Base-by-base conservation (phyloP, 2,797 vertebrate species). In the Carapus acus region DNA sequence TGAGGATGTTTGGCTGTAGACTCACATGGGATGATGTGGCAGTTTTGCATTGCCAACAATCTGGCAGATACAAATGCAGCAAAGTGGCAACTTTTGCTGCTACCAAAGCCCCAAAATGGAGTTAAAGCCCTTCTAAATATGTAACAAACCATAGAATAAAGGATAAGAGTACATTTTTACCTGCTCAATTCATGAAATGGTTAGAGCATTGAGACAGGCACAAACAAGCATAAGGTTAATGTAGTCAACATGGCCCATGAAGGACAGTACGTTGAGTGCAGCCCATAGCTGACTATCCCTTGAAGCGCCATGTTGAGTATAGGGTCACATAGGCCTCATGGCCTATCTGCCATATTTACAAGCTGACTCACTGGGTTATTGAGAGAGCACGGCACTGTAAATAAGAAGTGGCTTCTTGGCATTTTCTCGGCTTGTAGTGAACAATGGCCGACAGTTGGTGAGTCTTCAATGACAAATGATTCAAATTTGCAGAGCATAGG, bases 21-120 rank as follows among this genome's bases (percentile, higher is more conserved):
- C 46, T 80, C 69, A 62, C 65, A 46, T 24, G 63, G 57, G 80
- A 85, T 85, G 83, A 87, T 85, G 81, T 81, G 72, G 83, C 85
- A 84, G 49, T 85, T 85, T 83, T 78, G 67, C 71, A 77, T 74
- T 75, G 71, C 74, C 65, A 40, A 49, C 69, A 64, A 44, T 49
- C 39, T 17, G 52, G 27, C 22, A 33, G 40, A 40, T 47, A 62
- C 31, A 50, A 31, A 62, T 44, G 51, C 27, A 29, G 29, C 18
- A 41, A n/a, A 54, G 12, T 49, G 31, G 63, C 52, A 47, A 44
- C 43, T 65, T 33, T 27, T 9, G 5, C 31, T 13, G 9, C 8
- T 13, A 33, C 8, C 31, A 8, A 9, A 5, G 5, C 24, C 9
- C 9, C 4, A 27, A 27, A 9, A 27, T 9, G 31, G 8, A 11